phyloP scores from a whole-genome alignment of 2,797 vertebrate genomes.

The Octomys mimax region DNA sequence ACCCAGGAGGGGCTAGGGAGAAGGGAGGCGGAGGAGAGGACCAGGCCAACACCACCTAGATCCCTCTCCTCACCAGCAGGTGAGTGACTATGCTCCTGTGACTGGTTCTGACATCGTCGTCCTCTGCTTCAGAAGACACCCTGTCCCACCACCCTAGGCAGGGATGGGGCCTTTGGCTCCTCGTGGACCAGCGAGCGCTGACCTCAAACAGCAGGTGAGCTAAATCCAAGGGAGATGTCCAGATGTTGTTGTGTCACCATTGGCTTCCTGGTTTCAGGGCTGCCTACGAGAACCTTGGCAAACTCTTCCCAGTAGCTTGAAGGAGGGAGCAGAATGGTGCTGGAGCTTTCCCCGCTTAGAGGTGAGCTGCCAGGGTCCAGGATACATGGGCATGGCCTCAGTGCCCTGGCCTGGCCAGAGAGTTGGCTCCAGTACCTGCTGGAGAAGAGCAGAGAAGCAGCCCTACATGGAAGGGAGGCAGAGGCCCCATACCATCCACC shows the following conservation, averaged over 20 bases:
- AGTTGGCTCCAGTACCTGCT: neutral
- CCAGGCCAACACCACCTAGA: neutral
- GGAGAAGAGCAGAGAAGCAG: neutral
- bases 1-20: neutral
- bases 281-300: neutral
- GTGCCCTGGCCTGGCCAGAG: neutral
- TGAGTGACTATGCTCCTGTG: neutral
- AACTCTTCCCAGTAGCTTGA: neutral
- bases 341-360: neutral
- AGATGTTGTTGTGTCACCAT: no score
- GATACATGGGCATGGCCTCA: neutral
- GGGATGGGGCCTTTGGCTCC: no score
- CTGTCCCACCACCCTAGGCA: neutral
- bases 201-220: neutral
- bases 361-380: neutral
- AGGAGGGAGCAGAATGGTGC: neutral
- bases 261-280: neutral
- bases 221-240: neutral
- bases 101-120: neutral
- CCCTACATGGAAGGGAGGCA: accelerated
- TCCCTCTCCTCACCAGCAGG: neutral
- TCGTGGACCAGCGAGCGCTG: neutral
- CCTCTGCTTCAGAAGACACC: neutral
- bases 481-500: neutral
- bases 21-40: neutral